Base-by-base conservation (phyloP, 2,113 vertebrate genomes). In the Ammodytes dubius region DNA sequence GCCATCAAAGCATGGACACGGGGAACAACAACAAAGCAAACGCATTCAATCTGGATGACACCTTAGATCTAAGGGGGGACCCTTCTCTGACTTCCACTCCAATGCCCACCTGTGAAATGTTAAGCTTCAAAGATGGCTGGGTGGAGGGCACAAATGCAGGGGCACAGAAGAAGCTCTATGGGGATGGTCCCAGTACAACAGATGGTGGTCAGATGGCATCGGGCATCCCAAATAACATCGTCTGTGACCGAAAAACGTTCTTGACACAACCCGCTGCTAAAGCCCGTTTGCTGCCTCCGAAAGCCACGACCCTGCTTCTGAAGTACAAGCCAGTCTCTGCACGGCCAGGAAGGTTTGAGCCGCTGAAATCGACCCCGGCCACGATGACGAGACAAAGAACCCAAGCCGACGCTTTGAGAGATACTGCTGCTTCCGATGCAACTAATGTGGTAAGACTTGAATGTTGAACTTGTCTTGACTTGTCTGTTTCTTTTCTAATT, bases 71-170 rank as follows among this genome's bases (percentile, higher is more conserved):
- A 13, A 83, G 10, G 45, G 9, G 5, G 9, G 77, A 77, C 4
- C 7, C 10, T 6, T 43, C 85, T 53, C 13, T 77, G 10, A 88
- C 90, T 5, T 94, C 93, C 9, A 94, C 91, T 0, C 93, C 91
- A 9, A 89, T 93, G 87, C 7, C 57, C 0, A 57, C 17, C 27
- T 66, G 47, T 67, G 89, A 81, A 75, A 27, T 77, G 4, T 65
- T 63, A 11, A 71, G 12, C 54, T 42, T 60, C 0, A 27, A 3
- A 15, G 15, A 1, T 5, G 3, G 60, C 11, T 0, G 6, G 27
- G 63, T 69, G 0, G 11, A 42, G 3, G 57, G 59, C 46, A 83
- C 86, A 74, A 2, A 1, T 40, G 0, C 6, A 0, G 57, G 0
- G 5, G 60, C 0, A 2, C 81, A 83, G 63, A 89, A 86, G 15